Conservation (phyloP, 2,113 vertebrate genomes). For the Eurypyga helias region DNA sequence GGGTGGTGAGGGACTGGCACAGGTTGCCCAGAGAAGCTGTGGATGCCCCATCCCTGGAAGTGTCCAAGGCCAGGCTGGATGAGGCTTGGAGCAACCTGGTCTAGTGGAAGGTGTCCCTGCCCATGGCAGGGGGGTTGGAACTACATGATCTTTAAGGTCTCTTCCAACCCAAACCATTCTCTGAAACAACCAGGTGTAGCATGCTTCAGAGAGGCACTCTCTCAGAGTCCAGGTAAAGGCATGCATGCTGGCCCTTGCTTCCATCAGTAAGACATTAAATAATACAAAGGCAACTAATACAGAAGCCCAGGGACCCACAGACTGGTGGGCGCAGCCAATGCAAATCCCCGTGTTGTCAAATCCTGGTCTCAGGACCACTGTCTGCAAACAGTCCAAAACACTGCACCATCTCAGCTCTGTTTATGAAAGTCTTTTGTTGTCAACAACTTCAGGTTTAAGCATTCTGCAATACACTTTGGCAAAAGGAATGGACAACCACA, state of each 20-base stretch:
- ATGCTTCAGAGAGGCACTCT: not conserved
- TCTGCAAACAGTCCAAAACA: not conserved
- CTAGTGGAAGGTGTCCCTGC: not conserved
- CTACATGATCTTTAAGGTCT: not conserved
- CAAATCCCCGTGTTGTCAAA: not conserved
- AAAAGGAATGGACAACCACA: not conserved
- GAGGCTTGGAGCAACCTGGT: not conserved
- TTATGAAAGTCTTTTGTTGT: not conserved
- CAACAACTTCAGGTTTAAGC: not conserved
- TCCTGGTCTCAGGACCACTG: not conserved
- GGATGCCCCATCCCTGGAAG: not conserved
- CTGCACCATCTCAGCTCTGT: not conserved
- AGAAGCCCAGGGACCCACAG: not conserved
- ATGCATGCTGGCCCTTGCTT: not conserved
- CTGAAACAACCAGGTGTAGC: not conserved
- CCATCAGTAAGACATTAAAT: not conserved
- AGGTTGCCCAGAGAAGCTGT: not conserved
- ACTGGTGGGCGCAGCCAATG: not conserved
- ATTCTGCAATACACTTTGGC: not conserved
- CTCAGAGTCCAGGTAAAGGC: not conserved
- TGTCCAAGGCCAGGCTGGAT: not conserved
- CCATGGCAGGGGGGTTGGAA: accelerated
- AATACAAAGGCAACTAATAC: not conserved
- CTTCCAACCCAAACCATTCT: not conserved
- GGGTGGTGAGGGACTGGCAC: not conserved